Evolutionary conservation across 2,113 vertebrate species (phyloP), one percentile per base, ranked within the genome.

Genomic region (Connochaetes taurinus): DNA sequence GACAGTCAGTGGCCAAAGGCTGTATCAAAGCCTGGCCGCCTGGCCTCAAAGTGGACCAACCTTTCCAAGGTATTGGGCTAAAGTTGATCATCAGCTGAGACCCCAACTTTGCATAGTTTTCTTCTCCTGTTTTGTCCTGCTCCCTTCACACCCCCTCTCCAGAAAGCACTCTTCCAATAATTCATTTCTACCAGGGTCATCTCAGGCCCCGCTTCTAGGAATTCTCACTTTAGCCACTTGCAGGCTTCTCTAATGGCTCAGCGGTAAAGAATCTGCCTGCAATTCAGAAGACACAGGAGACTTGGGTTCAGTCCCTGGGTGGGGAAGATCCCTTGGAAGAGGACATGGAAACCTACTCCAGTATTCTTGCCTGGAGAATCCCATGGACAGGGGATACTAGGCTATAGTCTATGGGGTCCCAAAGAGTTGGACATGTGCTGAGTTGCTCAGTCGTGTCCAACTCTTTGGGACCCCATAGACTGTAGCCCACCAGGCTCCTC

Each of bases 1-100:
- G 2, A n/a, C 27, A 60, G 47, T 60, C n/a, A 13, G 52, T 5
- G 25, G 11, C 16, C 36, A 60, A 7, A 15, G 9, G 47, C 0
- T 43, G 9, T 19, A 21, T 13, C 27, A 57, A 64, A 52, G 71
- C 2, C 64, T 10, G 9, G 23, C 29, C 16, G 1, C 55, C 52
- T n/a, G 7, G 43, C n/a, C n/a, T 95, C 45, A 33, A 45, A 10
- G 11, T 36, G 14, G 11, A 53, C n/a, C 71, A 53, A 33, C 17
- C 1, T 53, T 67, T 50, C 67, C 23, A 11, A 47, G 33, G 9
- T 17, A 6, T 40, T 58, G 23, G 43, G 6, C 16, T 53, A 33
- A 50, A 53, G 55, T 0, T 10, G 25, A 25, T 52, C 19, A 64
- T 36, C 29, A 84, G 17, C 29, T 36, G 40, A 81, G 50, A 87